Evolutionary conservation across 2,113 vertebrate genomes (phyloP).

Genomic region (Sardina pilchardus): DNA sequence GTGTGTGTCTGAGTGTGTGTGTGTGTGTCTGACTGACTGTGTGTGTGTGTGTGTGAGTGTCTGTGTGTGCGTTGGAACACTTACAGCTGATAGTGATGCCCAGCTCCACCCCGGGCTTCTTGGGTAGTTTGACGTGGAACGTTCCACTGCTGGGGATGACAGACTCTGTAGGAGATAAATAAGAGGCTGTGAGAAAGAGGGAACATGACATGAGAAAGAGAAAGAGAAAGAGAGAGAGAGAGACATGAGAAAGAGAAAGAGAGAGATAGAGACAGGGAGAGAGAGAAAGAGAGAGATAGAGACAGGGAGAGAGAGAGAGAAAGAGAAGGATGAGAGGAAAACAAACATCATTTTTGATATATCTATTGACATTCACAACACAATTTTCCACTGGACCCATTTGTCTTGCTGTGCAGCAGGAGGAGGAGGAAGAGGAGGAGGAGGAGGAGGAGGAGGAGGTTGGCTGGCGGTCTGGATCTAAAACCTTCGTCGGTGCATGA

Average conservation of each 20-base stretch:
- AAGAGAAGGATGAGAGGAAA: not conserved
- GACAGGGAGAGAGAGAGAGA: not conserved
- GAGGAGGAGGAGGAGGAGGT: no score
- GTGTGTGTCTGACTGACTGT: not conserved
- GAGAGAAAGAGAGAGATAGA: not conserved
- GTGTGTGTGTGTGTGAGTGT: not conserved
- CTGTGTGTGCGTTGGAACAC: not conserved
- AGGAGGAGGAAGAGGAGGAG: no score
- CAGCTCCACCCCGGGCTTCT: slow-evolving; percentile 95
- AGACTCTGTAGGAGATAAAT: slow-evolving; percentile 67
- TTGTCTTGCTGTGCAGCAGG: not conserved
- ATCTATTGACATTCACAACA: not conserved
- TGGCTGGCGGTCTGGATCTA: not conserved
- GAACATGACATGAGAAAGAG: slow-evolving; percentile 14
- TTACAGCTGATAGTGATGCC: slow-evolving; percentile 85
- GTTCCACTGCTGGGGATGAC: slow-evolving; percentile 97
- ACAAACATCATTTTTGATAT: not conserved
- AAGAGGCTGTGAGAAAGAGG: not conserved
- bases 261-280: not conserved
- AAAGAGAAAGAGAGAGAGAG: slow-evolving; percentile 16
- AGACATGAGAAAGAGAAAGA: not conserved
- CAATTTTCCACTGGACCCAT: not conserved
- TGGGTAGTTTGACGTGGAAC: slow-evolving; percentile 97
- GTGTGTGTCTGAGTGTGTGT: not conserved
- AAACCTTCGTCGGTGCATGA: not conserved